A percentile compares a stretch with the other conserved stretches of the same genome.
Conservation (phyloP, 2,888 invertebrate species). For the Callimorpha dominula region DNA sequence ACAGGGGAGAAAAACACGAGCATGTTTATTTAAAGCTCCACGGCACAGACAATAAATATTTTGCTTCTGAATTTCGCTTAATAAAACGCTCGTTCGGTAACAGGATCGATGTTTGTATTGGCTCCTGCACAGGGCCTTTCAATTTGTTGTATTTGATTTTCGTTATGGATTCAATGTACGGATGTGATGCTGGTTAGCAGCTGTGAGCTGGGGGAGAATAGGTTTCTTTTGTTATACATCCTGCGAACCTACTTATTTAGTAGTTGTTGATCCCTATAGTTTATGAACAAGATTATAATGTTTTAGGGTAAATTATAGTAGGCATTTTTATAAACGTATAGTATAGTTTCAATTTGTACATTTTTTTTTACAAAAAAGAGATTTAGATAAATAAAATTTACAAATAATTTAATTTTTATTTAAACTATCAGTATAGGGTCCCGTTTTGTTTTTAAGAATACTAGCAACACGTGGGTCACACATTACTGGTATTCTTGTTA, state of each 20-base stretch:
- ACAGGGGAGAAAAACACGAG: constrained; percentile 44
- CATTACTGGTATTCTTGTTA: too few relatives aligned
- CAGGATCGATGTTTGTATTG: constrained; percentile 61
- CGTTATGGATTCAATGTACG: constrained; percentile 57
- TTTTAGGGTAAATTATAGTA: too few relatives aligned
- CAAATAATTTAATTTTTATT: too few relatives aligned
- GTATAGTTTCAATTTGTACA: too few relatives aligned
- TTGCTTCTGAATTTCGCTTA: constrained; percentile 70
- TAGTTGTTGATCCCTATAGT: neutral
- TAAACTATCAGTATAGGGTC: too few relatives aligned
- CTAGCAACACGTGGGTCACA: too few relatives aligned
- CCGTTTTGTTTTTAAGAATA: too few relatives aligned
- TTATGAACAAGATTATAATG: neutral
- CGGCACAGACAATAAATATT: constrained; percentile 72
- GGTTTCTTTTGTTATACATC: constrained; percentile 7
- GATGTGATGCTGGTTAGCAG: constrained; percentile 17
- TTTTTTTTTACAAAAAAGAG: too few relatives aligned
- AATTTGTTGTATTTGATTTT: constrained; percentile 77
- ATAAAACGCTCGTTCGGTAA: constrained; percentile 59
- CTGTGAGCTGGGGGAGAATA: constrained; percentile 1
- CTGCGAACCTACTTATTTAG: constrained; percentile 1
- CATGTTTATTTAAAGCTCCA: constrained; percentile 65
- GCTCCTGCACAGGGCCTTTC: constrained; percentile 64
- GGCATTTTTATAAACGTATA: neutral
- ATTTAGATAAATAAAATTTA: too few relatives aligned